These are phyloP conservation scores for Amblyteles armatorius DNA, from an alignment of 2,888 invertebrate species.

Conservation along the genomic window DNA sequence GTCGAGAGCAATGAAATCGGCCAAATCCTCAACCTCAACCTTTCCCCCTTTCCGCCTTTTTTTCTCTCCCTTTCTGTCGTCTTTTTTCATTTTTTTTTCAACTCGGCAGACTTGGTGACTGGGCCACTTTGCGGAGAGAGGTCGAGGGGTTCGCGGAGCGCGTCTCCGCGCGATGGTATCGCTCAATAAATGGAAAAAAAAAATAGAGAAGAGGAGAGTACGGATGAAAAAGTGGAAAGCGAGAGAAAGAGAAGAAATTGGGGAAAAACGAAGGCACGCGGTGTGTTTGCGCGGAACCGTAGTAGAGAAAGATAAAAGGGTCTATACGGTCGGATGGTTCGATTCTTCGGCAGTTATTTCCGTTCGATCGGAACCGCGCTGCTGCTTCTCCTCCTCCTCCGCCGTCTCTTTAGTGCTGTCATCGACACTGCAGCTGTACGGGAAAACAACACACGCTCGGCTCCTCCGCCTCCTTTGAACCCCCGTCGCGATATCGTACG, in stretches of 20 bases:
- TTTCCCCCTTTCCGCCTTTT: conserved; percentile 12
- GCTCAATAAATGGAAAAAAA: conserved; percentile 56
- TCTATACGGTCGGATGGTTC: conserved; percentile 64
- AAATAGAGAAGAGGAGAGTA: conserved; percentile 8
- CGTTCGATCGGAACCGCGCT: conserved; percentile 66
- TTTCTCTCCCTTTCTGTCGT: background rate
- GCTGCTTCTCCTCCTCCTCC: conserved; percentile 15
- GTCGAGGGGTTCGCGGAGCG: conserved; percentile 49
- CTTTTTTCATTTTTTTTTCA: background rate
- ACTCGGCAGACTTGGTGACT: conserved; percentile 14
- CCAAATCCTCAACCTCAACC: conserved; percentile 38
- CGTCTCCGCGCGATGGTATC: conserved; percentile 63
- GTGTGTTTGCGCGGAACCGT: conserved; percentile 52
- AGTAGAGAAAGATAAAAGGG: conserved; percentile 61
- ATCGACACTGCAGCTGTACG: conserved; percentile 70
- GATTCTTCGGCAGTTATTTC: conserved; percentile 76
- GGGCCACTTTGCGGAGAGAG: conserved; percentile 56
- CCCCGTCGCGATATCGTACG: conserved; percentile 43
- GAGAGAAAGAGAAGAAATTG: conserved; percentile 47
- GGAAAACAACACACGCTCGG: conserved; percentile 52
- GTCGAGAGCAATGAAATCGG: conserved; percentile 50
- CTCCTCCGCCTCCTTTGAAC: conserved; percentile 50
- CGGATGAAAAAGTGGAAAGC: conserved; percentile 14
- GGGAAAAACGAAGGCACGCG: conserved; percentile 39
- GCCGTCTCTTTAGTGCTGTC: conserved; percentile 66